Evolutionary conservation across 2,797 vertebrate genomes (phyloP).

Genomic region (Halcyon badia): DNA sequence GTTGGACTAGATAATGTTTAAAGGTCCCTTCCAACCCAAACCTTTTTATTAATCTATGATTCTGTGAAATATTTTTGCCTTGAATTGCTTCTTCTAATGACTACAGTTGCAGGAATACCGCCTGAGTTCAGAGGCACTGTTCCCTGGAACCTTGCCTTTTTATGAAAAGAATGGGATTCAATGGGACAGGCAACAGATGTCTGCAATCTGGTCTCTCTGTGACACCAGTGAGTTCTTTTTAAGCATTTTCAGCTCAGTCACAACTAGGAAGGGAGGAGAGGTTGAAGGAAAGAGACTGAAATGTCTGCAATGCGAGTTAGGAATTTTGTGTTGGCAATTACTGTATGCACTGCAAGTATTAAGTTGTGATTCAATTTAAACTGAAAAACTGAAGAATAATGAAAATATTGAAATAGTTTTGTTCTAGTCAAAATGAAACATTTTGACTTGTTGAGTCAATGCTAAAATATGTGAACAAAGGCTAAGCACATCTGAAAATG

Average conservation of each 20-base stretch:
- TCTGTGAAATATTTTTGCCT: not conserved
- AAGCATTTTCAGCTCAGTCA: not conserved
- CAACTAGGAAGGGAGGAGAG: not conserved
- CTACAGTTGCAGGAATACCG: not conserved
- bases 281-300: not conserved
- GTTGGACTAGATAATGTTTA: no score
- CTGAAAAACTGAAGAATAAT: not conserved
- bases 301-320: not conserved
- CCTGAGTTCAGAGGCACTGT: not conserved
- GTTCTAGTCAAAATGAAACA: not conserved
- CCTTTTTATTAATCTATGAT: not conserved
- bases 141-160: slow-evolving; percentile 5
- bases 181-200: slow-evolving; percentile 39
- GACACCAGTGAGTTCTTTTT: not conserved
- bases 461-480: not conserved
- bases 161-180: not conserved
- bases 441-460: not conserved
- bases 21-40: no score
- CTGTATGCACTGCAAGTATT: not conserved
- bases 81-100: not conserved
- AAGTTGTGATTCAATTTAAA: not conserved
- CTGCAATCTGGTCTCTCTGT: slow-evolving; percentile 41
- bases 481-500: not conserved
- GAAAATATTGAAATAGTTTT: not conserved
- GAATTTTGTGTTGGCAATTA: not conserved